Conservation (phyloP, 2,113 vertebrate species). For the Turdus rufiventris region DNA sequence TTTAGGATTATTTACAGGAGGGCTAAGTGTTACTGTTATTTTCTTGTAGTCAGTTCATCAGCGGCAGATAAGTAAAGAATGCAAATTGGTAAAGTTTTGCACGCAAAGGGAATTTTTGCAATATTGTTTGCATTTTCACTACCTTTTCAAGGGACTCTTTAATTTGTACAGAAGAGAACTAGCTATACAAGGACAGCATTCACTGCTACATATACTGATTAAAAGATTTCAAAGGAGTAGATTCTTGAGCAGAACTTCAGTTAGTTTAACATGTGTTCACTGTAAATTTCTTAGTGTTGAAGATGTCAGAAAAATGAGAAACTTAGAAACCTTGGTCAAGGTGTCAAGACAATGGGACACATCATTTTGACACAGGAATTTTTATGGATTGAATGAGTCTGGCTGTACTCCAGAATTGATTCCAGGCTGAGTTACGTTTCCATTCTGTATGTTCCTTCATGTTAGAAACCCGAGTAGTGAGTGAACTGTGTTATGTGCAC, state of each 20-base stretch:
- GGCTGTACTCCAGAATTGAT: constrained; percentile 28
- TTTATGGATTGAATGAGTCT: constrained; percentile 41
- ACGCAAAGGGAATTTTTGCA: neutral
- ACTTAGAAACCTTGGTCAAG: constrained; percentile 27
- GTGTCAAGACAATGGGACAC: constrained; percentile 27
- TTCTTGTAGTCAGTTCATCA: neutral
- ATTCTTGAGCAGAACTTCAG: neutral
- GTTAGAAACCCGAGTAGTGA: constrained; percentile 29
- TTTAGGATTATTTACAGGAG: neutral
- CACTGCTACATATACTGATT: neutral
- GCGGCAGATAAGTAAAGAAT: neutral
- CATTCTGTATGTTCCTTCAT: constrained; percentile 32
- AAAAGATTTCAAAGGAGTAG: neutral
- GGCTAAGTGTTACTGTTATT: neutral
- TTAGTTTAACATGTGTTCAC: neutral
- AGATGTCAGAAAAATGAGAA: constrained; percentile 5
- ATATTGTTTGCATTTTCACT: neutral
- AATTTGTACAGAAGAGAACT: neutral
- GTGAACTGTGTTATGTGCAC: constrained; percentile 2
- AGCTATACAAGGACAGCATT: neutral
- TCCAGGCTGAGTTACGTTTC: constrained; percentile 34
- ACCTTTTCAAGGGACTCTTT: neutral
- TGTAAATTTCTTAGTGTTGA: neutral
- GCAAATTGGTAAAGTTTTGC: neutral
- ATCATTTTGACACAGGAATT: constrained; percentile 56